Evolutionary conservation across 2,888 invertebrate genomes (phyloP), one percentile per base, ranked within the genome.

Genomic region (Cordilura impudica): DNA sequence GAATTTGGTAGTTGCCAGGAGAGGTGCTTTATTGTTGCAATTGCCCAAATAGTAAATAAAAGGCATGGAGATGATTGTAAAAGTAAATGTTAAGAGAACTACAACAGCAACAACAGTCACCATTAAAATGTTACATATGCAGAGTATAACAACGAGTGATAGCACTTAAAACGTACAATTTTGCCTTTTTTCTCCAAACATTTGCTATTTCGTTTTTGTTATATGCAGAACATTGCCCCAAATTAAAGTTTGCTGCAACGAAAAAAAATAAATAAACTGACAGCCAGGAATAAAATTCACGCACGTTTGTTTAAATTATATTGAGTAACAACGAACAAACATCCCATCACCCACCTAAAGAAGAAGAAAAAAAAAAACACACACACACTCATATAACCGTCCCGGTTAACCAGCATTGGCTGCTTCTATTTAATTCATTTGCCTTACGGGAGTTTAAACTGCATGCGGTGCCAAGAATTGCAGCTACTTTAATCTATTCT

Each of bases 21-120:
- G 19, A 35, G 47, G 51, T 65, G 58, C 58, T 65, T 74, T 53
- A 73, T 78, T 78, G 65, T 78, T 53, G 74, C 69, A 78, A 70
- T 63, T 73, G 54, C 65, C 70, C 66, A 74, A 78, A 74, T 61
- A 47, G 47, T 65, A 74, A 65, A 65, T 54, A 54, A 61, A 70
- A 47, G 10, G 53, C 39, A 43, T 63, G 47, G 35, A 39, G 12
- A 63, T 53, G 66, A 53, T 60, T 10, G 47, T 35, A 54, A 31
- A 26, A 35, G 23, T 43, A 23, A 63, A 29, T 18, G 10, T 12
- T 12, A 26, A 5, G 14, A 47, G 8, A 19, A 10, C 16, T 39
- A 21, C 63, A 49, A 51, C 39, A 39, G 39, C 21, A 65, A 12
- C 23, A 12, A 26, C 14, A 26, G 29, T 5, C 19, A 5, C 14